Base-by-base conservation (phyloP, 2,797 vertebrate species). In the Eulemur rubriventer region DNA sequence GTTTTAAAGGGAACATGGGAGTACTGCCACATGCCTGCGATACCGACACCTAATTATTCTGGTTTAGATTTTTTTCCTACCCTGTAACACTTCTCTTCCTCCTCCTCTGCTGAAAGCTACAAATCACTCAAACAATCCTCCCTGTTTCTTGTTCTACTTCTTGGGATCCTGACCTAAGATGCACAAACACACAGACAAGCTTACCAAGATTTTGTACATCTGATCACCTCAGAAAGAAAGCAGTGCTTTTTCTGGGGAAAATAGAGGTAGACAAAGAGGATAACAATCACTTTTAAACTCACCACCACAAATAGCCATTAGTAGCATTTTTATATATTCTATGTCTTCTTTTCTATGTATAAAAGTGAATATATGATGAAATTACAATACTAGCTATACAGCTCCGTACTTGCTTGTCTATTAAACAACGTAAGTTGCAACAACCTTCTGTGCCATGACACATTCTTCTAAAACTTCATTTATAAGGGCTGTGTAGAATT, bases 11-110 rank as follows among this genome's bases (percentile, higher is more conserved):
- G 8, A 55, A 28, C 33, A 46, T 10, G 63, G 5, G 43, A 48
- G 22, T n/a, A 2, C 6, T 1, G 1, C 30, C 30, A 0, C 3
- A 22, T 41, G 41, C 28, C 16, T 2, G 43, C 4, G 22, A 57
- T 50, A 24, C 43, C 6, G 30, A 63, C 43, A 28, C 35, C 7
- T 9, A 10, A 70, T 1, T 2, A 7, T 35, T 24, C 18, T 70
- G 22, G 59, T n/a, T 43, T 22, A 33, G 41, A 35, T n/a, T 79
- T 79, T 13, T 10, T 13, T 3, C 46, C 43, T 3, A 10, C 1
- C 22, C 13, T 43, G 0, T 14, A 0, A 1, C 22, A 38, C 50
- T 13, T 50, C 11, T 14, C 24, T 46, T 17, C 14, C 20, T 38
- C 12, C 13, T 26, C 9, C 8, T 12, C 28, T n/a, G 46, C n/a